Percentiles rank a stretch among this genome's conserved stretches.
phyloP scores from a whole-genome alignment of 2,797 vertebrate genomes.

The Coendou prehensilis region DNA sequence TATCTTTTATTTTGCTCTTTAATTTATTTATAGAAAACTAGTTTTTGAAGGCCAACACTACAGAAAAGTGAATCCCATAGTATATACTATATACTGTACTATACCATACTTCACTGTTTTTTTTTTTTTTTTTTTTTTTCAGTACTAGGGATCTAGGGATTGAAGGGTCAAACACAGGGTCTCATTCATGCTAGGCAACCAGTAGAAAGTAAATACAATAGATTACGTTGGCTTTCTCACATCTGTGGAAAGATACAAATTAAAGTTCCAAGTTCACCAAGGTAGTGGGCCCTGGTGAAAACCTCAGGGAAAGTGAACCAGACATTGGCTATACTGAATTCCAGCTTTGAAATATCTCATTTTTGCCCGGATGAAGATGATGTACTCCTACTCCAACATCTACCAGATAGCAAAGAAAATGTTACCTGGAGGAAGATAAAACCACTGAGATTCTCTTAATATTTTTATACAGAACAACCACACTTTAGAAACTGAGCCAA shows the following conservation, averaged over 20 bases:
- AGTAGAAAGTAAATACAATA: not conserved
- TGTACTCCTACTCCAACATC: not conserved
- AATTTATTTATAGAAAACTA: not conserved
- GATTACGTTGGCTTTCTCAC: not conserved
- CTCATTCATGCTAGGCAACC: not conserved
- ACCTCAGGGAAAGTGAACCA: not conserved
- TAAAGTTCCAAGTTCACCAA: not conserved
- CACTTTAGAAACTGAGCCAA: not conserved
- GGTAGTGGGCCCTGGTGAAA: not conserved
- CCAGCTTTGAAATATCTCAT: not conserved
- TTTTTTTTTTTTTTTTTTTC: not conserved
- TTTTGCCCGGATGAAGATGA: not conserved
- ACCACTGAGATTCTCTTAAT: not conserved
- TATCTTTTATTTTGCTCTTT: not conserved
- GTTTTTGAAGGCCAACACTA: not conserved
- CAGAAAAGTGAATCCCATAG: not conserved
- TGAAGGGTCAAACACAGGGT: not conserved
- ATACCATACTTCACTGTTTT: not conserved
- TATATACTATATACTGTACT: not conserved
- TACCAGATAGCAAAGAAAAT: slow-evolving; percentile 15
- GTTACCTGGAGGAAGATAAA: not conserved
- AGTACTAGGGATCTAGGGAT: not conserved
- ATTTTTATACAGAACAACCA: not conserved
- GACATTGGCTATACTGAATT: not conserved
- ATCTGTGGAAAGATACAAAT: not conserved